Percentiles rank a stretch among this genome's conserved stretches.
Evolutionary conservation across 1,140 invertebrate species (phyloP).

Genomic region (Paraescarpia echinospica): DNA sequence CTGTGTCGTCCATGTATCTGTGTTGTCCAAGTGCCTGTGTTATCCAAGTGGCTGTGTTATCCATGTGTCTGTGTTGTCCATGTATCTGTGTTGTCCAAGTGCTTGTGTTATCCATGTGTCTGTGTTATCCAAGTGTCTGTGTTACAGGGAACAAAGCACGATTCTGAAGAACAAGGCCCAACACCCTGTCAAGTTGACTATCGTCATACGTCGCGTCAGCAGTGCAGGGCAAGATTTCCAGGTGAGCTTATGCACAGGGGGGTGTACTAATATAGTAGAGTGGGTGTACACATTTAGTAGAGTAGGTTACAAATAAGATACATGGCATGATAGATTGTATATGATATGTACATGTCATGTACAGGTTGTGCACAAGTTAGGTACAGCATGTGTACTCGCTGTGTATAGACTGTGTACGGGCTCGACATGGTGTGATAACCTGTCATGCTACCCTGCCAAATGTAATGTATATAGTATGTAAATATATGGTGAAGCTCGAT

Average conservation of each 20-base stretch:
- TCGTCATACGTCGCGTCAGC: slow-evolving; percentile 10
- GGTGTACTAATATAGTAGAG: too few relatives aligned
- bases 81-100: neutral
- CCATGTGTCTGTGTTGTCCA: neutral
- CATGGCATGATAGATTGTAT: too few relatives aligned
- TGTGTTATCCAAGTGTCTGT: neutral
- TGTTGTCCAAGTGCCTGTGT: neutral
- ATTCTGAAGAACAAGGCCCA: neutral
- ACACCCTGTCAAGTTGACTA: neutral
- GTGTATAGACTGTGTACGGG: too few relatives aligned
- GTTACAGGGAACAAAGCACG: neutral
- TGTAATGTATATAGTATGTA: too few relatives aligned
- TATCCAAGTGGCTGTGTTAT: neutral
- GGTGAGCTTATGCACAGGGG: neutral
- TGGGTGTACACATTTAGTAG: too few relatives aligned
- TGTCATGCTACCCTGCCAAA: too few relatives aligned
- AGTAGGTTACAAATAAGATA: too few relatives aligned
- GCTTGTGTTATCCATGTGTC: neutral
- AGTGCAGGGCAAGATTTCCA: neutral
- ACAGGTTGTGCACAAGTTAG: too few relatives aligned
- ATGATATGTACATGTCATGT: too few relatives aligned
- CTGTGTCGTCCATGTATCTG: neutral
- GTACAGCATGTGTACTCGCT: too few relatives aligned
- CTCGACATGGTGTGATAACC: too few relatives aligned
- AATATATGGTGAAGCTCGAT: too few relatives aligned